phyloP scores from a whole-genome alignment of 2,113 vertebrate genomes.

The Brachirus orientalis region DNA sequence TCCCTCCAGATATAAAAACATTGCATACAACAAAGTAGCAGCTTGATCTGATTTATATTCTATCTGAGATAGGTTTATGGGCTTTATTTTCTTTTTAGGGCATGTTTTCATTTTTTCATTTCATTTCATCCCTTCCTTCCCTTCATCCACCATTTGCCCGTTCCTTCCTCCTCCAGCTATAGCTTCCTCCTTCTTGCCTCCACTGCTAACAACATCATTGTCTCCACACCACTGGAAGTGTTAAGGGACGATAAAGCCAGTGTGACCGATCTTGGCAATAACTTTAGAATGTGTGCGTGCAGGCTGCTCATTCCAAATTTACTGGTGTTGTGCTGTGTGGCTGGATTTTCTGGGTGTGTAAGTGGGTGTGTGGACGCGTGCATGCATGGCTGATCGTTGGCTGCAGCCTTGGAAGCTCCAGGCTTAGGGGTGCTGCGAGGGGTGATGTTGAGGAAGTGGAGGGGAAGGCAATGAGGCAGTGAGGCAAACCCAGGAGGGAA shows the following conservation, averaged over 20 bases:
- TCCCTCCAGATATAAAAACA: conserved; percentile 13
- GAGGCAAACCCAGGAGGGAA: conserved; percentile 35
- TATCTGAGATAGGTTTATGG: not conserved
- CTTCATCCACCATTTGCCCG: not conserved
- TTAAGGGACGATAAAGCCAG: conserved; percentile 24
- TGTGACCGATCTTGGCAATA: conserved; percentile 39
- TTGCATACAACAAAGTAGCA: conserved; percentile 3
- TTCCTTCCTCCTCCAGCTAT: not conserved
- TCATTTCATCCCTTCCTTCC: not conserved
- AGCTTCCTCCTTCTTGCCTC: not conserved
- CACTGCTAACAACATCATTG: conserved; percentile 11
- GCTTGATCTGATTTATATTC: conserved; percentile 8
- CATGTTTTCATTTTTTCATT: too few species aligned
- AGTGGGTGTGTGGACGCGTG: not conserved
- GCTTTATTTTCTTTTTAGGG: not conserved
- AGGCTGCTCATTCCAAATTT: conserved; percentile 12
- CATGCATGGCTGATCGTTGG: conserved; percentile 47
- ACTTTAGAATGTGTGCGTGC: not conserved
- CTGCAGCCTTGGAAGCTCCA: conserved; percentile 16
- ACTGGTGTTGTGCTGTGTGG: conserved; percentile 13
- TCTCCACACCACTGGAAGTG: conserved; percentile 1
- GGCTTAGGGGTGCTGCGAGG: not conserved
- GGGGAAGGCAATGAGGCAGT: conserved; percentile 31
- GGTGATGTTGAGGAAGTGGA: not conserved
- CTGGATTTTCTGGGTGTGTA: not conserved